These are phyloP conservation scores for Rhamphomyia laevipes DNA, from an alignment of 2,888 invertebrate species.

Conservation along the genomic window DNA sequence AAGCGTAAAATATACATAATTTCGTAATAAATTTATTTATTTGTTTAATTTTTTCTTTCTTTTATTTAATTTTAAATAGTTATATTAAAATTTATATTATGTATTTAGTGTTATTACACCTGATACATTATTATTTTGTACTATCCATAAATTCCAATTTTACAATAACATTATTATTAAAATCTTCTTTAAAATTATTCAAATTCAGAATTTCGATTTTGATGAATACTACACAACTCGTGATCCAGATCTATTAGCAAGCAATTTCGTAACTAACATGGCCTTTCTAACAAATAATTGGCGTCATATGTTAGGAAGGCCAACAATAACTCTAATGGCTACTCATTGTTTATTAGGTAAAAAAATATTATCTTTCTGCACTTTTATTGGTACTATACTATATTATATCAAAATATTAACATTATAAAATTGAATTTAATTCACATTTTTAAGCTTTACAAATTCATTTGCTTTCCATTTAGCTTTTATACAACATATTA, in stretches of 20 bases:
- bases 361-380: slow-evolving; percentile 1
- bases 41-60: too few species aligned
- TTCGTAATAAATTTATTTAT: too few species aligned
- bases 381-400: too few species aligned
- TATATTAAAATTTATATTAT: too few species aligned
- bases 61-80: too few species aligned
- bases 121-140: background rate
- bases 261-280: slow-evolving; percentile 87
- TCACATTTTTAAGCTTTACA: too few species aligned
- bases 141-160: background rate
- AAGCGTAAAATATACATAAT: too few species aligned
- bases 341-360: slow-evolving; percentile 78
- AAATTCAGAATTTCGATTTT: slow-evolving; percentile 68
- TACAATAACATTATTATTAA: slow-evolving; percentile 5
- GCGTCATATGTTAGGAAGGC: slow-evolving; percentile 94
- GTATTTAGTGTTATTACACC: background rate
- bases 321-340: slow-evolving; percentile 82
- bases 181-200: slow-evolving; percentile 9
- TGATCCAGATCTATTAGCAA: slow-evolving; percentile 88
- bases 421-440: too few species aligned
- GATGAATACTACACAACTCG: slow-evolving; percentile 95
- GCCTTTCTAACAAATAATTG: slow-evolving; percentile 93
- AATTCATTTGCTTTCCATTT: too few species aligned
- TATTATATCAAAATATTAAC: too few species aligned
- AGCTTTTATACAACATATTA: too few species aligned